Evolutionary conservation across 2,888 invertebrate genomes (phyloP), one percentile per base, ranked within the genome.

Genomic region (Amblyjoppa fuscipennis): DNA sequence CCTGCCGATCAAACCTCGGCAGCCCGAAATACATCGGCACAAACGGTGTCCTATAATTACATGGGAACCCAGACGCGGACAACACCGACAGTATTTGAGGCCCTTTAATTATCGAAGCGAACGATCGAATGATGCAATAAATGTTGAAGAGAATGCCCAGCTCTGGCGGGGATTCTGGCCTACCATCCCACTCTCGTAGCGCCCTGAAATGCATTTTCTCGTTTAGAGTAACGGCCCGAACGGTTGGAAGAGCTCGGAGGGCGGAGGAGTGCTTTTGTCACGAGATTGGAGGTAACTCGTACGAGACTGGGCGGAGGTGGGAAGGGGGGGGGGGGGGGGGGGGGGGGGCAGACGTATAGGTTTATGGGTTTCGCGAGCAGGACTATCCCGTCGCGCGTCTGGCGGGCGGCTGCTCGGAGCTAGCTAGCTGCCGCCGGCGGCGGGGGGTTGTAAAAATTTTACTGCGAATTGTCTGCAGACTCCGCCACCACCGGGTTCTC

Each of bases 401-500:
- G 90, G 90, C 89, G 90, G 89, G 85, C 89, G 89, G 89, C 91
- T 89, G 88, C 87, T 68, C 73, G 13, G 31, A 16, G 49, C 64
- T 53, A 59, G 53, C 66, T 16, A 59, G 71, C 51, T 56, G 82
- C 76, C 76, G 81, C 79, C 81, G 87, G 86, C 87, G 84, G 87
- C 85, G 87, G 86, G 89, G 88, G 88, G 89, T 90, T 90, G 93
- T 94, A 94, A 94, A 94, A 94, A 93, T 94, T 94, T 94, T 94
- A 94, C 93, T 94, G 94, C 93, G 93, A 94, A 94, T 94, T 94
- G 94, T 94, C 94, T 94, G 93, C 93, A 92, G 92, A 93, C 93
- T 89, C 91, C 86, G 90, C 85, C 77, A 83, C 80, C 85, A 81
- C 68, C 70, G 61, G 74, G 49, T 51, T 73, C 41, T 61, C 71